Conservation (phyloP, 1,140 invertebrate species). For the Lepeophtheirus salmonis region DNA sequence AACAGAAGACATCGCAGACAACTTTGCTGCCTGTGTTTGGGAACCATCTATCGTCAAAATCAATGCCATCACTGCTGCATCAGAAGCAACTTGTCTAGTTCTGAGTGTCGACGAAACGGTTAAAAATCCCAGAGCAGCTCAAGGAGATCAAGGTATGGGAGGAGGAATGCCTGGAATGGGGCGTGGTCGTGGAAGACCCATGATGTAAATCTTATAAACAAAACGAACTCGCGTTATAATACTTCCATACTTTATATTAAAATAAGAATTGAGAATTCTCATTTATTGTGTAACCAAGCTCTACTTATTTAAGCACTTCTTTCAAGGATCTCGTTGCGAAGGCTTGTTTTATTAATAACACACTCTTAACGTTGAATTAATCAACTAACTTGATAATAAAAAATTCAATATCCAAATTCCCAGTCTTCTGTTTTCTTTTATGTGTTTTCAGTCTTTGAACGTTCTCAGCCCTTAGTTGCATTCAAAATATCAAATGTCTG, state of each 20-base stretch:
- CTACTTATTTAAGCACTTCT: not conserved
- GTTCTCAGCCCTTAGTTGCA: too few species aligned
- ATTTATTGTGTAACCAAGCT: not conserved
- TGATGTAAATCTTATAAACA: slow-evolving; percentile 16
- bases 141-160: slow-evolving; percentile 23
- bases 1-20: slow-evolving; percentile 82
- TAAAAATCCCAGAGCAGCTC: slow-evolving; percentile 58
- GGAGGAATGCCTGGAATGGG: slow-evolving; percentile 17
- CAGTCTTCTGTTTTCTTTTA: too few species aligned
- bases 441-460: too few species aligned
- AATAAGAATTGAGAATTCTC: not conserved
- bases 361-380: not conserved
- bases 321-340: not conserved
- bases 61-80: slow-evolving; percentile 85
- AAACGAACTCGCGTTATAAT: too few species aligned
- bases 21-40: slow-evolving; percentile 85
- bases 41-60: slow-evolving; percentile 91
- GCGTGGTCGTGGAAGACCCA: slow-evolving; percentile 23
- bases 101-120: slow-evolving; percentile 96
- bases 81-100: slow-evolving; percentile 85
- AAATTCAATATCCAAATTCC: too few species aligned
- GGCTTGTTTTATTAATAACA: not conserved
- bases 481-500: too few species aligned
- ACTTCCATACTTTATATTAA: too few species aligned
- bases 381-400: not conserved